Conservation (phyloP, 2,888 invertebrate genomes). For the Apocheima hispidaria region DNA sequence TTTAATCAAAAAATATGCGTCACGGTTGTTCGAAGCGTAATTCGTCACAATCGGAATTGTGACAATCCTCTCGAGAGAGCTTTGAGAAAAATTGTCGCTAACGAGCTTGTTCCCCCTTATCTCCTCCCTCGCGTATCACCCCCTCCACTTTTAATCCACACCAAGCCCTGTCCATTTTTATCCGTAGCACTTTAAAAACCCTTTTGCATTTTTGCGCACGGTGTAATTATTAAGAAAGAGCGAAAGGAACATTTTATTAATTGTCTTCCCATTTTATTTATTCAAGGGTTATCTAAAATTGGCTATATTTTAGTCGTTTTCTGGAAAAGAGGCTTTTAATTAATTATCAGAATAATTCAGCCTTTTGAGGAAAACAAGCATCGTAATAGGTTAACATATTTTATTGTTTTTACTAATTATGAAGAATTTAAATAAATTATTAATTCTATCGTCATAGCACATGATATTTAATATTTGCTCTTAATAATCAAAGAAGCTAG, state of each 20-base stretch:
- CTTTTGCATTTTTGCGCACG: constrained; percentile 80
- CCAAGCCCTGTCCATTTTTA: constrained; percentile 59
- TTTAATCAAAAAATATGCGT: constrained; percentile 67
- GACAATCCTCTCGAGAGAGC: constrained; percentile 80
- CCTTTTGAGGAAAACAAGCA: constrained; percentile 6
- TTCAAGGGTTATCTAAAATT: constrained; percentile 52
- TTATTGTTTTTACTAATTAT: background rate
- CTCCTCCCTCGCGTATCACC: constrained; percentile 52
- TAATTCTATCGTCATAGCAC: too few relatives aligned
- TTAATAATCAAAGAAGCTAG: too few relatives aligned
- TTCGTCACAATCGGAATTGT: constrained; percentile 84
- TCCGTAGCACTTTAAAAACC: constrained; percentile 83
- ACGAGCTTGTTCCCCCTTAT: constrained; percentile 71
- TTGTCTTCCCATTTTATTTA: constrained; percentile 70
- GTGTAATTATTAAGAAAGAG: constrained; percentile 77
- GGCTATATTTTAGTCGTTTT: constrained; percentile 42
- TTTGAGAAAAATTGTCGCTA: constrained; percentile 85
- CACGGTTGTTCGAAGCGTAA: constrained; percentile 73
- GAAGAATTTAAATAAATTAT: too few relatives aligned
- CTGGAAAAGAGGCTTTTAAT: constrained; percentile 15
- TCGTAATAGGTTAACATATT: constrained; percentile 1
- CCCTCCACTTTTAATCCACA: constrained; percentile 74
- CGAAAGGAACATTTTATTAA: constrained; percentile 67
- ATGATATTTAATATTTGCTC: too few relatives aligned
- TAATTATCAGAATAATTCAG: constrained; percentile 4